phyloP scores from a whole-genome alignment of 2,888 invertebrate species.

The Drosophila phalerata region DNA sequence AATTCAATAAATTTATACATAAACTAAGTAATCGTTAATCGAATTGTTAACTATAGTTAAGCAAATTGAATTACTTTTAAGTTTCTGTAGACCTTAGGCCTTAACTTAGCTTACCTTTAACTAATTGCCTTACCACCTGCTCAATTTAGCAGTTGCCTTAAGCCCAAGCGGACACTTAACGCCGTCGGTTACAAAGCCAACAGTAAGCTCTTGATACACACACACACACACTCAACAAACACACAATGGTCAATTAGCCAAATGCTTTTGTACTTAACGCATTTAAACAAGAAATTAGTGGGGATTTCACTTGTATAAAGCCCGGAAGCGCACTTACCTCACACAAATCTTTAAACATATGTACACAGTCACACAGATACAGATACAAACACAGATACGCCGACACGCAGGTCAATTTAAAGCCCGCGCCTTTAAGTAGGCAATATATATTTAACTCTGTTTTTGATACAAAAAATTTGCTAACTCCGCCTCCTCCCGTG shows the following conservation, averaged over 20 bases:
- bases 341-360: conserved; percentile 2
- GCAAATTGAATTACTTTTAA: conserved; percentile 73
- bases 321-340: conserved; percentile 45
- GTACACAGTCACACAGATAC: conserved; percentile 19
- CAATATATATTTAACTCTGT: conserved; percentile 30
- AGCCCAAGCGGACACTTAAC: conserved; percentile 47
- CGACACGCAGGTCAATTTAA: conserved; percentile 21
- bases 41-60: conserved; percentile 67
- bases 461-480: conserved; percentile 26
- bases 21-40: conserved; percentile 57
- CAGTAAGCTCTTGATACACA: conserved; percentile 35
- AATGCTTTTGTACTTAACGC: conserved; percentile 77
- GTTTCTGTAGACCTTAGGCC: conserved; percentile 63
- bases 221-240: conserved; percentile 32
- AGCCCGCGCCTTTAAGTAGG: conserved; percentile 57
- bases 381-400: conserved; percentile 16
- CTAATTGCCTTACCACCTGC: conserved; percentile 45
- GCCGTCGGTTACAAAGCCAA: conserved; percentile 31
- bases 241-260: conserved; percentile 66
- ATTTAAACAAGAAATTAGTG: conserved; percentile 63
- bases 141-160: conserved; percentile 47
- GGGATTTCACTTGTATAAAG: conserved; percentile 70
- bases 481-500: conserved; percentile 42
- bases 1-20: conserved; percentile 42
- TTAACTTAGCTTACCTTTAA: conserved; percentile 32